A percentile compares a stretch with the other conserved stretches of the same genome.
phyloP scores from a whole-genome alignment of 2,888 invertebrate genomes.

The Camptogramma bilineatum region DNA sequence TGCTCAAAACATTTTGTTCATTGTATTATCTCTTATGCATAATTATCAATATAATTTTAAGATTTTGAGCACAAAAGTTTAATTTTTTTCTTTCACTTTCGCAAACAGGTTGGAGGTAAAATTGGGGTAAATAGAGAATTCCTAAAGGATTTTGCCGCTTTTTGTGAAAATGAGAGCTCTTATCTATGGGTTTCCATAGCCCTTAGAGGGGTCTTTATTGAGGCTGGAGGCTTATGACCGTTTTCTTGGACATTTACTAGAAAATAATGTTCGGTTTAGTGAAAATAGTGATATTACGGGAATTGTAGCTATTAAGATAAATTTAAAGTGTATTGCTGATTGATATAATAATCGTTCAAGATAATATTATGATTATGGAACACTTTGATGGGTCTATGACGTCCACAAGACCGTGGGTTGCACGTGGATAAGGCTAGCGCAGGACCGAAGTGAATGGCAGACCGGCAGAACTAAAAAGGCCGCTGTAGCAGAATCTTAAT shows the following conservation, averaged over 20 bases:
- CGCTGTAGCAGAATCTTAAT: no score
- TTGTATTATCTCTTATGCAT: no score
- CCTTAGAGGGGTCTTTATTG: background rate
- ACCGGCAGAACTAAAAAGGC: no score
- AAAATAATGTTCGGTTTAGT: background rate
- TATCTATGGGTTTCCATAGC: slow-evolving; percentile 1
- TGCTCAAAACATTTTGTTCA: no score
- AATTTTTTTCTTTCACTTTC: background rate
- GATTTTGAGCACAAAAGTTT: background rate
- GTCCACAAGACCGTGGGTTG: no score
- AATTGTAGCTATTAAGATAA: background rate
- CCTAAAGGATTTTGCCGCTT: background rate
- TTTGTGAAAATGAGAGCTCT: slow-evolving; percentile 1
- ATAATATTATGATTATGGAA: no score
- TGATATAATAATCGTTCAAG: no score
- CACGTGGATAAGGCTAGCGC: no score
- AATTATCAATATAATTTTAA: background rate
- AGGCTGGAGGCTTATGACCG: background rate
- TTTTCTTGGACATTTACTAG: background rate
- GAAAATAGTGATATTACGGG: background rate
- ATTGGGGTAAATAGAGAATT: background rate
- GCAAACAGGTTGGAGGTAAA: background rate
- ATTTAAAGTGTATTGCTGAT: background rate
- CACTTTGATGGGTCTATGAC: no score
- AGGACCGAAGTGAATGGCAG: no score